Evolutionary conservation across 2,113 vertebrate species (phyloP).

Genomic region (Gnathonemus echidnorhynchus): DNA sequence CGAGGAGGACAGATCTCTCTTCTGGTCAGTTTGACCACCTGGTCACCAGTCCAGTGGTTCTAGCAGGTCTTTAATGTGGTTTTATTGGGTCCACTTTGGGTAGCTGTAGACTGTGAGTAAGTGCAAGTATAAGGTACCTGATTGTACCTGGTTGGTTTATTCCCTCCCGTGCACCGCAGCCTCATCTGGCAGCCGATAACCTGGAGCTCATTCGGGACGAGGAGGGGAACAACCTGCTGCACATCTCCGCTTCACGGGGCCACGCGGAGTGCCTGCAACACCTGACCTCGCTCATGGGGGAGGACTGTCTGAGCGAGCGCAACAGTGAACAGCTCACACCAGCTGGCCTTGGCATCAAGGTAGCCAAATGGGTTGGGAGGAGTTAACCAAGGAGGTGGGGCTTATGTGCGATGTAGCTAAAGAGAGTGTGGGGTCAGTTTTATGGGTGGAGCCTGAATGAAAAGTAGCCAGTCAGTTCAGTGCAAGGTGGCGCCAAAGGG

Average conservation of each 20-base stretch:
- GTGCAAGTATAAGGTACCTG: background rate
- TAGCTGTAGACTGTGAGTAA: background rate
- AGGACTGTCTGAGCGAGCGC: conserved; percentile 87
- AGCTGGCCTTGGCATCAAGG: conserved; percentile 91
- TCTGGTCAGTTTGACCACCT: conserved; percentile 64
- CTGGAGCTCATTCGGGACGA: conserved; percentile 89
- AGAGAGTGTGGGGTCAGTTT: background rate
- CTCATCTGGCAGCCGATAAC: conserved; percentile 89
- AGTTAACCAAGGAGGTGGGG: background rate
- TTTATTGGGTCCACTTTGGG: background rate
- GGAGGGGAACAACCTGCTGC: conserved; percentile 86
- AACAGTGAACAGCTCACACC: conserved; percentile 85
- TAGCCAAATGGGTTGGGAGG: conserved; percentile 34
- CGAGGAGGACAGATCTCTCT: conserved; percentile 93
- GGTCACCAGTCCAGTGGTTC: background rate
- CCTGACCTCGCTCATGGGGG: conserved; percentile 94
- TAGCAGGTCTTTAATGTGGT: background rate
- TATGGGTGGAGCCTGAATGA: background rate
- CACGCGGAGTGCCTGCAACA: conserved; percentile 93
- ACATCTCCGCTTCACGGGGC: conserved; percentile 80
- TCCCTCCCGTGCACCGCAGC: conserved; percentile 53
- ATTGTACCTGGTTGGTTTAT: background rate
- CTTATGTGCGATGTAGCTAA: background rate
- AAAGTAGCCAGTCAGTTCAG: background rate
- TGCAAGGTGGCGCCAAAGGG: background rate